phyloP scores from a whole-genome alignment of 2,888 invertebrate genomes.

The Agrypnus murinus region DNA sequence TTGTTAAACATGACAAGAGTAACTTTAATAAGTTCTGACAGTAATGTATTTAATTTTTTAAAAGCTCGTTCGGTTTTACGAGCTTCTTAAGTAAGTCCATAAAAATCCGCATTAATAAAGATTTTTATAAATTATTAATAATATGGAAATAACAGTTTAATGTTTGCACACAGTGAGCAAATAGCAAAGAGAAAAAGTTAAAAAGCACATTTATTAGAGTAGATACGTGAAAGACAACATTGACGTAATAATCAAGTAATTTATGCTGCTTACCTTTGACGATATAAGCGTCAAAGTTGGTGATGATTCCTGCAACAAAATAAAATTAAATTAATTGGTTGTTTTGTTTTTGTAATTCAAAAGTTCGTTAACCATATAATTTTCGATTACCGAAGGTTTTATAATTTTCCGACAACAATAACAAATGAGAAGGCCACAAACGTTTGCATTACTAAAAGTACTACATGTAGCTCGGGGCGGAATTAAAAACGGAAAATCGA shows the following conservation, averaged over 20 bases:
- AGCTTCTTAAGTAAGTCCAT: too few relatives aligned
- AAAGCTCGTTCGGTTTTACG: slow-evolving; percentile 1
- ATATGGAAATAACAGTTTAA: too few relatives aligned
- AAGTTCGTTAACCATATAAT: too few relatives aligned
- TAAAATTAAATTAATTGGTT: slow-evolving; percentile 58
- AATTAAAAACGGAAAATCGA: too few relatives aligned
- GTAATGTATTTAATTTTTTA: slow-evolving; percentile 26
- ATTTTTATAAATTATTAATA: too few relatives aligned
- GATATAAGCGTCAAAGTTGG: slow-evolving; percentile 86
- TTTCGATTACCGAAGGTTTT: too few relatives aligned
- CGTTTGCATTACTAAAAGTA: too few relatives aligned
- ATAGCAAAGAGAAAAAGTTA: slow-evolving; percentile 13
- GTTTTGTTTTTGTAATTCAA: too few relatives aligned
- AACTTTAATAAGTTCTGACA: slow-evolving; percentile 26
- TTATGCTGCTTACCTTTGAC: slow-evolving; percentile 81
- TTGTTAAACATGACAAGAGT: slow-evolving; percentile 36
- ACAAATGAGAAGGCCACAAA: too few relatives aligned
- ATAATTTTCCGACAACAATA: too few relatives aligned
- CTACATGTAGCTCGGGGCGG: too few relatives aligned
- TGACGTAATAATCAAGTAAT: not conserved
- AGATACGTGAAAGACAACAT: slow-evolving; percentile 9
- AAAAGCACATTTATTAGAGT: slow-evolving; percentile 21
- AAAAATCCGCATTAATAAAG: too few relatives aligned
- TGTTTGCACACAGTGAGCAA: slow-evolving; percentile 24
- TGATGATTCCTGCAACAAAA: slow-evolving; percentile 84